phyloP scores from a whole-genome alignment of 2,797 vertebrate genomes.

The Protonibea diacanthus region DNA sequence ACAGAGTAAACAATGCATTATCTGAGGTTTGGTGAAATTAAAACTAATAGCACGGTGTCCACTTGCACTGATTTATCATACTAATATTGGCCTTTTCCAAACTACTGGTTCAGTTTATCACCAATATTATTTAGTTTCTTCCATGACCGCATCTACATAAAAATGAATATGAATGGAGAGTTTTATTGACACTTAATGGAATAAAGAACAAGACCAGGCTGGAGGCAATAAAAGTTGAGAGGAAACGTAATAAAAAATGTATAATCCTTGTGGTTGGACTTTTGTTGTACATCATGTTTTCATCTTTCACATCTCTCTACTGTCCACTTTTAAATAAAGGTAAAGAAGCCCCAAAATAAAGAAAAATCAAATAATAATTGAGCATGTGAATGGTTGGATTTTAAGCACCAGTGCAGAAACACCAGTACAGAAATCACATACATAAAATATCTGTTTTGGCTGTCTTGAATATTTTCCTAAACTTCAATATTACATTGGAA shows the following conservation, averaged over 20 bases:
- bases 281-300: not conserved
- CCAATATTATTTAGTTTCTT: conserved; percentile 8
- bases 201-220: conserved; percentile 31
- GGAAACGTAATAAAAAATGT: not conserved
- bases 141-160: conserved; percentile 11
- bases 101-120: conserved; percentile 17
- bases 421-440: not conserved
- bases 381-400: not conserved
- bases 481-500: not conserved
- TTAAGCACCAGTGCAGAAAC: not conserved
- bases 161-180: conserved; percentile 24
- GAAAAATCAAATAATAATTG: not conserved
- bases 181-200: conserved; percentile 37
- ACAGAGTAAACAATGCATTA: conserved; percentile 41
- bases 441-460: not conserved
- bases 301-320: not conserved
- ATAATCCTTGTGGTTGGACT: conserved; percentile 2
- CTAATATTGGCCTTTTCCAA: conserved; percentile 10
- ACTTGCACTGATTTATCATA: not conserved
- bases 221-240: conserved; percentile 31
- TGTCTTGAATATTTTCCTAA: not conserved
- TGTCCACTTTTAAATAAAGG: not conserved
- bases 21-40: not conserved
- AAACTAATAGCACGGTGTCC: not conserved
- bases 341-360: not conserved